phyloP scores from a whole-genome alignment of 2,888 invertebrate species.

The Monochamus alternatus region DNA sequence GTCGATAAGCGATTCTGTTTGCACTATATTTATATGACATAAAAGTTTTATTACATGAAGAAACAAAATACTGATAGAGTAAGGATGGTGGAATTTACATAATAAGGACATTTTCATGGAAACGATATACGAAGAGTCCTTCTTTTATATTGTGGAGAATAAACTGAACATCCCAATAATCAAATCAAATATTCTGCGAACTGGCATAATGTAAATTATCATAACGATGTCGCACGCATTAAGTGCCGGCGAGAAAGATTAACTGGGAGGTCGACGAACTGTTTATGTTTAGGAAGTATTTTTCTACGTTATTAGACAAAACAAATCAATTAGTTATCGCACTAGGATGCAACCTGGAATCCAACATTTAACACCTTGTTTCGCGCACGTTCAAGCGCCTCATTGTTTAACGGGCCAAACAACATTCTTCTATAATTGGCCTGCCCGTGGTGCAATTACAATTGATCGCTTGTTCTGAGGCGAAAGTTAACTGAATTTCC shows the following conservation, averaged over 20 bases:
- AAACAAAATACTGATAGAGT: no score
- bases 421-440: background rate
- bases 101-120: no score
- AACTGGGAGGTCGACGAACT: constrained; percentile 18
- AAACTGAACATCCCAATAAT: no score
- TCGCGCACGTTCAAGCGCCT: background rate
- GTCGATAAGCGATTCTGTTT: no score
- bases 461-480: no score
- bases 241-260: background rate
- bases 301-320: constrained; percentile 27
- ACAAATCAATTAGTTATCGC: constrained; percentile 32
- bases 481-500: no score
- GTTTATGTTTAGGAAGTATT: constrained; percentile 27
- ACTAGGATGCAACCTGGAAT: constrained; percentile 16
- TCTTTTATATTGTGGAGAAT: no score
- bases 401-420: constrained; percentile 5
- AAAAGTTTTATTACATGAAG: no score
- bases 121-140: no score
- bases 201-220: constrained; percentile 12
- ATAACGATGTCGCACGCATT: background rate
- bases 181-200: background rate
- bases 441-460: background rate
- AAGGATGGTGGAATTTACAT: no score
- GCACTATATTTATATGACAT: no score
- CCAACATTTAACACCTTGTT: background rate